Base-by-base conservation (phyloP, 2,113 vertebrate genomes). In the Macrotus californicus region DNA sequence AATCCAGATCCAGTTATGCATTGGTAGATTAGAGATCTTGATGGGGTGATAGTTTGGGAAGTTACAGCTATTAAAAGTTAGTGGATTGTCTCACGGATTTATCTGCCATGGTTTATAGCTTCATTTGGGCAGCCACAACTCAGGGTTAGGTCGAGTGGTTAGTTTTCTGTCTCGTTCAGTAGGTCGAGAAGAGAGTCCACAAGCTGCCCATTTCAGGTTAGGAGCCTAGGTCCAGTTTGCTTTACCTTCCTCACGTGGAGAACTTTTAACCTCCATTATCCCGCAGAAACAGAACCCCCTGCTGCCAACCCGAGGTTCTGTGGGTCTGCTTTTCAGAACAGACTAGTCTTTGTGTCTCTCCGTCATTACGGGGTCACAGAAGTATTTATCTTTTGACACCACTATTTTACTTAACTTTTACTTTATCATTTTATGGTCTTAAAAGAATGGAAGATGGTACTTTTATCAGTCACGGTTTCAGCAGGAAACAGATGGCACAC, bases 401-500 rank as follows among this genome's bases (percentile, higher is more conserved):
- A 91, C 52, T 72, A 61, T 70, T 94, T 88, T 52, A 75, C 52
- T 88, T 84, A 36, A 77, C 13, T 88, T 94, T 83, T 39, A 96
- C 76, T 91, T 92, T 88, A 72, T 83, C 54, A 66, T 79, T 88
- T 92, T 73, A 5, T 84, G 31, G 15, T 14, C 72, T 83, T 79
- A 77, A 79, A 46, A 64, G 61, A 88, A 88, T 79, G 77, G 77
- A 84, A 94, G 77, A 92, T 92, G 52, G 46, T 61, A 66, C 84
- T 92, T 84, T 79, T 79, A 92, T 84, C 79, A 84, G 77, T 89
- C 70, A 94, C 31, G 1, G 70, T 92, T 92, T 54, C 61, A 88
- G 61, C 61, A 94, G 89, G 69, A 91, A 96, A 88, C 83, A 96
- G 95, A 94, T 94, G 83, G 92, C 39, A 79, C 13, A 39, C 54